These are phyloP conservation scores for Caretta caretta DNA, from an alignment of 2,113 vertebrate species.

Conservation along the genomic window DNA sequence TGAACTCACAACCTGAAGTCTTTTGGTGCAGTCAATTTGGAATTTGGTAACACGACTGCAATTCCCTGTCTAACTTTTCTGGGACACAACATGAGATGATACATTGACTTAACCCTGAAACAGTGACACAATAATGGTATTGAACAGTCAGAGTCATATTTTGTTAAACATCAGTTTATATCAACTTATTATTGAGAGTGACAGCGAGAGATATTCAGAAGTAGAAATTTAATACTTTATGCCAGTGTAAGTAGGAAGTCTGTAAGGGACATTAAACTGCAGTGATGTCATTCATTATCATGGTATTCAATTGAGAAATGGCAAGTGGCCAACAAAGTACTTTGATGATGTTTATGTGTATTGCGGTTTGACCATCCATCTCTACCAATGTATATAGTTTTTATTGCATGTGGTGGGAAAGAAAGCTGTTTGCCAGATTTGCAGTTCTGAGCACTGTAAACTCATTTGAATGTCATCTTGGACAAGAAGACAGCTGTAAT, in stretches of 20 bases:
- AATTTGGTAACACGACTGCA: not conserved
- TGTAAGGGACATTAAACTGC: slow-evolving; percentile 42
- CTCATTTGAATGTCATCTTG: not conserved
- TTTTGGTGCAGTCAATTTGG: not conserved
- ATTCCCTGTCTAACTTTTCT: not conserved
- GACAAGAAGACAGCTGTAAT: not conserved
- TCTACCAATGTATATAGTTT: slow-evolving; percentile 12
- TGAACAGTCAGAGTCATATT: slow-evolving; percentile 19
- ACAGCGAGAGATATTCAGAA: slow-evolving; percentile 36
- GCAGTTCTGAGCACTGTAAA: not conserved
- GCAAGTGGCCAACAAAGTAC: slow-evolving; percentile 56
- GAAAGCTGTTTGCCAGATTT: slow-evolving; percentile 15
- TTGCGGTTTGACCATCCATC: slow-evolving; percentile 20
- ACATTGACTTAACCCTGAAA: slow-evolving; percentile 53
- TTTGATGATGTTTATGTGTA: slow-evolving; percentile 59
- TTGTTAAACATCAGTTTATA: slow-evolving; percentile 50
- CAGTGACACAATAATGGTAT: slow-evolving; percentile 48
- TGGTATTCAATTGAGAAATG: slow-evolving; percentile 36
- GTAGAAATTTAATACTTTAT: slow-evolving; percentile 61
- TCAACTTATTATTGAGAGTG: slow-evolving; percentile 55
- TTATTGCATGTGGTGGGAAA: not conserved
- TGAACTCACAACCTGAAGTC: not conserved
- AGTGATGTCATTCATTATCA: slow-evolving; percentile 53
- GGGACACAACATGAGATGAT: not conserved
- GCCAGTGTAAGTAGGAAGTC: slow-evolving; percentile 43